phyloP scores from a whole-genome alignment of 2,113 vertebrate genomes.

The Echinops telfairi region DNA sequence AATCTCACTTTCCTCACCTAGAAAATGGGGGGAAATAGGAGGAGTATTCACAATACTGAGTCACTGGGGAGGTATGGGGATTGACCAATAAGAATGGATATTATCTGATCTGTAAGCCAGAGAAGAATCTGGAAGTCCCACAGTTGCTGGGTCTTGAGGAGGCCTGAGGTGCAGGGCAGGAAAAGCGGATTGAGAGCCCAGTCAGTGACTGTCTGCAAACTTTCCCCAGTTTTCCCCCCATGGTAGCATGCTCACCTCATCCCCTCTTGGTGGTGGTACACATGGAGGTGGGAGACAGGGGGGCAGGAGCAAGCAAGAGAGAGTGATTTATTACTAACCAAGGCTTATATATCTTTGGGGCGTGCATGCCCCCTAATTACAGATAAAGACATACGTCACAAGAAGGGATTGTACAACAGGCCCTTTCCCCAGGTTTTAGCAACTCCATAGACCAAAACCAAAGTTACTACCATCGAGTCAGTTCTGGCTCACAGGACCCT shows the following conservation, averaged over 20 bases:
- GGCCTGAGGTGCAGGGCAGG: not conserved
- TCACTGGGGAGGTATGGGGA: not conserved
- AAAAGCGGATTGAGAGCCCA: not conserved
- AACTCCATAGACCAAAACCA: no score
- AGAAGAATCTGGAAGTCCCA: not conserved
- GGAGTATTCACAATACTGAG: not conserved
- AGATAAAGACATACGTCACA: no score
- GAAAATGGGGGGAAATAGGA: constrained; percentile 13
- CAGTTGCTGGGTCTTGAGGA: not conserved
- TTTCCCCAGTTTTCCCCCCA: constrained; percentile 1
- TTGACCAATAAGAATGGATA: not conserved
- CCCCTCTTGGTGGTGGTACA: no score
- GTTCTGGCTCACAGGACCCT: no score
- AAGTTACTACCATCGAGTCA: no score
- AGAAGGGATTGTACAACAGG: no score
- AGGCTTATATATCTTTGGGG: no score
- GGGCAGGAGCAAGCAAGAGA: no score
- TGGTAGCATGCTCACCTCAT: no score
- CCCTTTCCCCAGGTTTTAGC: not conserved
- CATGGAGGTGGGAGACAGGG: no score
- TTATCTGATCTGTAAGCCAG: not conserved
- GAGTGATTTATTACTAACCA: no score
- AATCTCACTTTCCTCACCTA: constrained; percentile 16
- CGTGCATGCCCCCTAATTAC: no score
- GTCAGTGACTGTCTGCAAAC: not conserved